Base-by-base conservation (phyloP, 2,797 vertebrate genomes). In the Gallinago solitaria region DNA sequence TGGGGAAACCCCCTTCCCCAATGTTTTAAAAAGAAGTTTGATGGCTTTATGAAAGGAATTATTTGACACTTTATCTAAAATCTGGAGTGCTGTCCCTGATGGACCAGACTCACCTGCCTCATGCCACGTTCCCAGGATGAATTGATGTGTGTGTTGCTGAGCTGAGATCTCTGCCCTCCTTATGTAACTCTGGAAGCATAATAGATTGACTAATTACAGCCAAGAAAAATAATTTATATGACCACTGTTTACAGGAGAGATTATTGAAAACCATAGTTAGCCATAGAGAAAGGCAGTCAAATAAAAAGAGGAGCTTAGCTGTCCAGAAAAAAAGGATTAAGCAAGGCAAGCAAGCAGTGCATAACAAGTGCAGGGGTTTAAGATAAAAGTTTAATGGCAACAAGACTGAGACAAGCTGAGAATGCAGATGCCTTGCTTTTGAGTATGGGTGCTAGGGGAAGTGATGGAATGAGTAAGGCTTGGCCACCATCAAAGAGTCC, bases 241-340 rank as follows among this genome's bases (percentile, higher is more conserved):
- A 76, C 41, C 54, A 48, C 14, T 65, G 67, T 35, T 91, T 94
- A 47, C 41, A 73, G 32, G 54, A 65, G 21, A 70, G n/a, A 79
- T 35, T 90, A 33, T n/a, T 59, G 57, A 77, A 93, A 89, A 85
- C 21, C 43, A 39, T 78, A 28, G 65, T 89, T 76, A 87, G 17
- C 16, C 48, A 60, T 69, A 65, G 50, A 71, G 37, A 71, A 94
- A 93, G 54, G 11, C 15, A 68, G 35, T 16, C 33, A 87, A 79
- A 76, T 61, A 84, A 57, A 25, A 76, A 30, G 37, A 68, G 21
- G 35, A 91, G 2, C 21, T 79, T 47, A 73, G 19, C 32, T 70
- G 18, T 24, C 30, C 9, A 78, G 30, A 19, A 48, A 24, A 67
- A 75, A 39, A 27, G 2, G 5, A 5, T 83, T 41, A 53, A 83